A percentile compares a stretch with the other conserved stretches of the same genome.
phyloP scores from a whole-genome alignment of 2,888 invertebrate species.

The Luperina testacea region DNA sequence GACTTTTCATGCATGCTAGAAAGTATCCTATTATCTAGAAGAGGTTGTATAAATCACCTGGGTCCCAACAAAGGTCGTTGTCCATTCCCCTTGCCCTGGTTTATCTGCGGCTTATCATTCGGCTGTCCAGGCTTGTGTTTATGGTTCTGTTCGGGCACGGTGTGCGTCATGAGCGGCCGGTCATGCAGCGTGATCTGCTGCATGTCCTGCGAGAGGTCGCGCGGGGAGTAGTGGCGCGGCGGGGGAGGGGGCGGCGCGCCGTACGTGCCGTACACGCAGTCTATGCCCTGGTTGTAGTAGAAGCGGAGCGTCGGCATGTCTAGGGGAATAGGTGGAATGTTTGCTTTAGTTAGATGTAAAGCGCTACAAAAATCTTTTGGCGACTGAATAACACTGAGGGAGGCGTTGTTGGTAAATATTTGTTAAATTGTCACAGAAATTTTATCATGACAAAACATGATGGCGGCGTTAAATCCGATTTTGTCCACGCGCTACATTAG shows the following conservation, averaged over 20 bases:
- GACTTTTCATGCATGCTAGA: background rate
- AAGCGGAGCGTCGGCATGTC: constrained; percentile 91
- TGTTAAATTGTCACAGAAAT: too few species aligned
- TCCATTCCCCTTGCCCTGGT: constrained; percentile 77
- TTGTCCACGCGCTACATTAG: too few species aligned
- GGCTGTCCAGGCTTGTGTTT: constrained; percentile 75
- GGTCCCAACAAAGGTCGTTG: constrained; percentile 84
- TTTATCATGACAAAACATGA: background rate
- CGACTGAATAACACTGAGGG: background rate
- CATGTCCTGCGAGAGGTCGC: constrained; percentile 83
- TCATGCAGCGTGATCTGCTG: constrained; percentile 81
- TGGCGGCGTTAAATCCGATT: background rate
- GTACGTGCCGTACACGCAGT: constrained; percentile 86
- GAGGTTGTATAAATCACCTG: constrained; percentile 69
- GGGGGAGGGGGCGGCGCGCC: constrained; percentile 73
- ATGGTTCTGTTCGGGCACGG: constrained; percentile 68
- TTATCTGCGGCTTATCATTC: constrained; percentile 74
- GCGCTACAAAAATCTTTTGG: background rate
- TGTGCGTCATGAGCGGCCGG: constrained; percentile 62
- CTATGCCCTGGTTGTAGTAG: constrained; percentile 92
- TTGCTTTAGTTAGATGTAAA: background rate
- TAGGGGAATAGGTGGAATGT: constrained; percentile 37
- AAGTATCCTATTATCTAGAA: background rate
- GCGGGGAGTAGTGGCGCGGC: constrained; percentile 75
- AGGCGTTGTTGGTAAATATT: background rate